A percentile compares a stretch with the other conserved stretches of the same genome.
These are phyloP conservation scores for Sceloporus undulatus DNA, from an alignment of 2,113 vertebrate genomes.

Conservation along the genomic window DNA sequence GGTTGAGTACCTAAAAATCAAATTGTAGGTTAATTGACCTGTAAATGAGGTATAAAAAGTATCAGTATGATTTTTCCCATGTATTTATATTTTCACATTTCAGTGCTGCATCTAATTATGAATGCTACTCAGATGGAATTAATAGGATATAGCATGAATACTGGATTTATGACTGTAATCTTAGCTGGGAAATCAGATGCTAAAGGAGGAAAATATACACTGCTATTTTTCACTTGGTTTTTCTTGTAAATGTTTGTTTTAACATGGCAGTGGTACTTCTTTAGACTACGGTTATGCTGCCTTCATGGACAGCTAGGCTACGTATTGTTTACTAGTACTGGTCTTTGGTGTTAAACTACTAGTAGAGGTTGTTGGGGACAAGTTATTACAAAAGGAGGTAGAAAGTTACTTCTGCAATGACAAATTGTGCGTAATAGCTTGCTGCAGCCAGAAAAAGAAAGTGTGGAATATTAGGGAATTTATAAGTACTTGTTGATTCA, in stretches of 20 bases:
- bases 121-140: neutral
- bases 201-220: neutral
- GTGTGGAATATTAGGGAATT: neutral
- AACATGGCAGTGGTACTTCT: neutral
- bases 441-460: neutral
- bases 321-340: too few relatives aligned
- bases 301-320: neutral
- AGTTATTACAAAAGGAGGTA: too few relatives aligned
- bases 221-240: neutral
- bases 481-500: neutral
- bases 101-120: neutral
- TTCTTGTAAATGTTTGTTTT: neutral
- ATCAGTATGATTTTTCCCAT: neutral
- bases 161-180: neutral
- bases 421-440: too few relatives aligned
- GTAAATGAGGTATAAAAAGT: neutral
- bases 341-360: too few relatives aligned
- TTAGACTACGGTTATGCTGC: neutral
- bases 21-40: neutral
- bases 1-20: neutral
- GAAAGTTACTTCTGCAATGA: too few relatives aligned
- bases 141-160: neutral
- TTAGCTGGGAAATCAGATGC: neutral
- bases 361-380: too few relatives aligned
- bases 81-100: neutral